Evolutionary conservation across 2,888 invertebrate genomes (phyloP), one percentile per base, ranked within the genome.

Genomic region (Diaperis boleti): DNA sequence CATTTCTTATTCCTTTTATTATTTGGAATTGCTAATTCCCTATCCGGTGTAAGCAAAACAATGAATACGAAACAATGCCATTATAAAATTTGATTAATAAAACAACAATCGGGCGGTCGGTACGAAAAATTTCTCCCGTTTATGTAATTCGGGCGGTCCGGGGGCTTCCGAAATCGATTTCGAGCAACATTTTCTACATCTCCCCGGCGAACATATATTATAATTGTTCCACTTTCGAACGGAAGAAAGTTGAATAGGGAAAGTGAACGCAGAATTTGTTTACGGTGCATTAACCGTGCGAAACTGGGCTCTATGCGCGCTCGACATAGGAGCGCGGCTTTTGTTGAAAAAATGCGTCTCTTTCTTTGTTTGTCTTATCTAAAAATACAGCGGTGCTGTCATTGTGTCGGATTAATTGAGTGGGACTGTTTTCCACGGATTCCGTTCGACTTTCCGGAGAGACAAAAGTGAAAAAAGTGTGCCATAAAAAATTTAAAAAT

Each of bases 171-270:
- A 14, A 42, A 11, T 10, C 26, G 15, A 20, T 2, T 37, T 57
- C n/a, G 37, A 55, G 44, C 47, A 18, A 15, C 57, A 57, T 57
- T 57, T 55, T 57, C 57, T 57, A 57, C 47, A 57, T 35, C 37
- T 10, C 6, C 57, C 22, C 45, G 57, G 15, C 35, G 55, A 55
- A 50, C 63, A 54, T 59, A 59, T 47, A 63, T 63, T 63, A 63
- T 64, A 64, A 64, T 44, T 59, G 69, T 69, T 67, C 69, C 69
- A 69, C 69, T 69, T 69, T 69, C 69, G 62, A 64, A 63, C 54
- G 61, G 65, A 69, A 69, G 69, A 69, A 69, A 69, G 69, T 68
- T 69, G 65, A 65, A 65, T 64, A 62, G 62, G 67, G 69, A 69
- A 69, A 69, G 69, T 69, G 69, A 69, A 69, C 60, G 65, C 66